A percentile compares a stretch with the other conserved stretches of the same genome.
These are phyloP conservation scores for Cotesia chilonis DNA, from an alignment of 1,140 invertebrate species.

Conservation along the genomic window DNA sequence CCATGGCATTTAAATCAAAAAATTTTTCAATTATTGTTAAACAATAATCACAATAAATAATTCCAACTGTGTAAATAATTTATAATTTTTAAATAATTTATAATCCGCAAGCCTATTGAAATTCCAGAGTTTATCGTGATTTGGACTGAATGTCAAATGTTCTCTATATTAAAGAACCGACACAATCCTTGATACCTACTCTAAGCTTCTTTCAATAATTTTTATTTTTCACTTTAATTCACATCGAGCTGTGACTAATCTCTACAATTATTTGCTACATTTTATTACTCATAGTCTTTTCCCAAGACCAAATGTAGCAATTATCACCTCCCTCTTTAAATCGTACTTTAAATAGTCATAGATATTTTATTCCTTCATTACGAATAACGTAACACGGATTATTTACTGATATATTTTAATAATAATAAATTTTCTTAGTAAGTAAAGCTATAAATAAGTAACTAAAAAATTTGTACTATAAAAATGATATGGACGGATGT, in stretches of 20 bases:
- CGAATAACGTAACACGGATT: conserved; percentile 12
- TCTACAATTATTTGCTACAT: conserved; percentile 26
- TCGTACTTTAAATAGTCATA: too few relatives aligned
- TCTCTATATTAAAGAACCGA: conserved; percentile 33
- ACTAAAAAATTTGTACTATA: conserved; percentile 22
- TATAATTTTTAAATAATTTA: neutral
- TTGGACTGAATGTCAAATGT: conserved; percentile 29
- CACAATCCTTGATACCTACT: conserved; percentile 22
- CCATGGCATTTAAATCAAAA: too few relatives aligned
- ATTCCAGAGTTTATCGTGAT: conserved; percentile 13
- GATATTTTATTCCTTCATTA: neutral
- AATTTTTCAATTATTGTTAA: too few relatives aligned
- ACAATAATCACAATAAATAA: too few relatives aligned
- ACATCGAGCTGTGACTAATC: conserved; percentile 15
- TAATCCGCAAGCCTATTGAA: conserved; percentile 16
- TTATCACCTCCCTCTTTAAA: neutral
- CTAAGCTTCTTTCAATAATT: neutral
- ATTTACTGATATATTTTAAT: conserved; percentile 13
- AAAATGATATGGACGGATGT: conserved; percentile 12
- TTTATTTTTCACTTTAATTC: neutral
- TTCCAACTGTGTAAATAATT: too few relatives aligned
- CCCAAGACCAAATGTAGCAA: conserved; percentile 32
- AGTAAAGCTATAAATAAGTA: neutral
- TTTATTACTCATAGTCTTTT: conserved; percentile 26
- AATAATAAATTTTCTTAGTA: neutral